A percentile compares a stretch with the other conserved stretches of the same genome.
Conservation (phyloP, 2,797 vertebrate genomes). For the Ispidina lecontei region DNA sequence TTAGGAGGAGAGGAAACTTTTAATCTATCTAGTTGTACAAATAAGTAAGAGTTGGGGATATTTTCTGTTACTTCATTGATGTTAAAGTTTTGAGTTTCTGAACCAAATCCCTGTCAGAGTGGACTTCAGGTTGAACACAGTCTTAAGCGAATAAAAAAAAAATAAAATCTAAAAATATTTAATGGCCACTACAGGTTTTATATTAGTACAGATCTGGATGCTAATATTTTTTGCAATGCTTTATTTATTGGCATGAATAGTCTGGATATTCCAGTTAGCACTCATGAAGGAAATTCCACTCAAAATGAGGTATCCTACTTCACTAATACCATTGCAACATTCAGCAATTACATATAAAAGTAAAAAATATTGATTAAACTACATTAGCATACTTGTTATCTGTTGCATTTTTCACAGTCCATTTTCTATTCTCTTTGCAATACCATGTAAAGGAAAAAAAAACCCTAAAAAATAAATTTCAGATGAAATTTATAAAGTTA, state of each 20-base stretch:
- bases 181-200: background rate
- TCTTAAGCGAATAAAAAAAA: background rate
- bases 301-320: background rate
- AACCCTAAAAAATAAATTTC: conserved; percentile 48
- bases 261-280: background rate
- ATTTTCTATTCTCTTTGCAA: conserved; percentile 19
- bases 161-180: background rate
- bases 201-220: background rate
- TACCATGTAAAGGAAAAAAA: background rate
- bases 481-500: conserved; percentile 73
- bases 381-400: conserved; percentile 15
- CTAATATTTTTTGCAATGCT: background rate
- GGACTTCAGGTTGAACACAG: background rate
- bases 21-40: background rate
- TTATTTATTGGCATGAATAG: background rate
- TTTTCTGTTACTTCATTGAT: background rate
- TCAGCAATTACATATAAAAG: background rate
- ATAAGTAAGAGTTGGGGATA: background rate
- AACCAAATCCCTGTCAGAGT: background rate
- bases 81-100: background rate
- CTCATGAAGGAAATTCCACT: background rate
- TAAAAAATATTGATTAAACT: conserved; percentile 4
- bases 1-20: background rate
- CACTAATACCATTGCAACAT: background rate
- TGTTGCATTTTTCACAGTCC: background rate